phyloP scores from a whole-genome alignment of 2,113 vertebrate species.

The Thamnaconus septentrionalis region DNA sequence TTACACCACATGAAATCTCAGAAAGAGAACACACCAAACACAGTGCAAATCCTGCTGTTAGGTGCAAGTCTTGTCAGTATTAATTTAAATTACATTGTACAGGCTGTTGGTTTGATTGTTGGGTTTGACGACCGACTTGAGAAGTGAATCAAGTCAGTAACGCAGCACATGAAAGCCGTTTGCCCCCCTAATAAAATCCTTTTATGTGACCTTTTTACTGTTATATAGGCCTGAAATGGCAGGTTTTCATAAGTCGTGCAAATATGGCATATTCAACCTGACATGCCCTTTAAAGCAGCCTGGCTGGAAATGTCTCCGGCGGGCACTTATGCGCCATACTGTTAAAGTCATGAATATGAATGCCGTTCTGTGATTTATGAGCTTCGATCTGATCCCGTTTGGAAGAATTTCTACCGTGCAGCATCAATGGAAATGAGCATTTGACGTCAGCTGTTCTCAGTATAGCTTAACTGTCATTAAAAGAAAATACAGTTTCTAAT shows the following conservation, averaged over 20 bases:
- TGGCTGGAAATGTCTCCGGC: conserved; percentile 35
- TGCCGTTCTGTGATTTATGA: conserved; percentile 1
- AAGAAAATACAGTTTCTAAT: neutral
- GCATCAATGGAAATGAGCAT: neutral
- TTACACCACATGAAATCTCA: neutral
- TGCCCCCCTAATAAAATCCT: conserved; percentile 14
- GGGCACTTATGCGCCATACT: conserved; percentile 17
- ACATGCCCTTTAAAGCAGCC: conserved; percentile 58
- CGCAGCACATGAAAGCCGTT: neutral
- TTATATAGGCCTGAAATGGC: conserved; percentile 31
- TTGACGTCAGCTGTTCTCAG: neutral
- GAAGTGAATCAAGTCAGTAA: neutral
- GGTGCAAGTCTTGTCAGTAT: too few species aligned
- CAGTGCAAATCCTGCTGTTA: too few species aligned
- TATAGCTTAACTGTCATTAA: neutral
- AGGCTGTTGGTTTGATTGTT: too few species aligned
- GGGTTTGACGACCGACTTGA: too few species aligned
- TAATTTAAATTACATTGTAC: too few species aligned
- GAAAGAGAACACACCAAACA: too few species aligned
- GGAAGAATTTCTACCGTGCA: neutral
- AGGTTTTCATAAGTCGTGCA: conserved; percentile 22
- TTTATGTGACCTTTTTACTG: conserved; percentile 26
- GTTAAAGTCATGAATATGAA: conserved; percentile 28
- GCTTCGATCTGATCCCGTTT: neutral
- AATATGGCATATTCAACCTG: conserved; percentile 48